Base-by-base conservation (phyloP, 2,113 vertebrate genomes). In the Ochotona curzoniae region DNA sequence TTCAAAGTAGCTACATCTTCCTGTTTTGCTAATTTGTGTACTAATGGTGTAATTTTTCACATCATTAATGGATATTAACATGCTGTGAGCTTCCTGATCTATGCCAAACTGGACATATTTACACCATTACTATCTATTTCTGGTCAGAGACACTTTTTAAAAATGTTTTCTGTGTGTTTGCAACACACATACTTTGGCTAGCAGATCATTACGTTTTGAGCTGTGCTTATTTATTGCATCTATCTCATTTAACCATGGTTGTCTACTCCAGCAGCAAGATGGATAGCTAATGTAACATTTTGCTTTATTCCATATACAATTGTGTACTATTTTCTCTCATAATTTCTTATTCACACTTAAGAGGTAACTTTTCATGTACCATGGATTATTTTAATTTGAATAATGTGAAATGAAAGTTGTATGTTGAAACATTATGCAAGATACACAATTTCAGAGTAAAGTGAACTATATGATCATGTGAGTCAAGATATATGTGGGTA, bases 1-100 rank as follows among this genome's bases (percentile, higher is more conserved):
- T 61, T 15, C n/a, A 61, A 2, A 2, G n/a, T 28, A 21, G n/a
- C 6, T 67, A n/a, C 30, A 74, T 92, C 30, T 47, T 88, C 20
- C 47, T 26, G 8, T 80, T 89, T 49, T 30, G 66, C 81, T 81
- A 82, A 5, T 81, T 93, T 93, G 47, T 90, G 76, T 32, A 64
- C 70, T 17, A 54, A 35, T 75, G n/a, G 64, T 57, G 82, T 69
- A 64, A 83, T 26, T 9, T 86, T 49, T 51, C 49, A 49, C 14
- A 11, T 2, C 5, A 11, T 47, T 66, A 23, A 32, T 79, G 30
- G 14, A 13, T 82, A 63, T 82, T 64, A 54, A 76, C 64, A 13
- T 70, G 63, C 35, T 21, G 17, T 69, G 44, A 28, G 44, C 63
- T 70, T 70, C 35, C 30, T 71, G n/a, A 76, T 81, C 30, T 70